Percentiles rank a stretch among this genome's conserved stretches.
These are phyloP conservation scores for Gallinago jamesoni DNA, from an alignment of 2,113 vertebrate species.

Conservation along the genomic window DNA sequence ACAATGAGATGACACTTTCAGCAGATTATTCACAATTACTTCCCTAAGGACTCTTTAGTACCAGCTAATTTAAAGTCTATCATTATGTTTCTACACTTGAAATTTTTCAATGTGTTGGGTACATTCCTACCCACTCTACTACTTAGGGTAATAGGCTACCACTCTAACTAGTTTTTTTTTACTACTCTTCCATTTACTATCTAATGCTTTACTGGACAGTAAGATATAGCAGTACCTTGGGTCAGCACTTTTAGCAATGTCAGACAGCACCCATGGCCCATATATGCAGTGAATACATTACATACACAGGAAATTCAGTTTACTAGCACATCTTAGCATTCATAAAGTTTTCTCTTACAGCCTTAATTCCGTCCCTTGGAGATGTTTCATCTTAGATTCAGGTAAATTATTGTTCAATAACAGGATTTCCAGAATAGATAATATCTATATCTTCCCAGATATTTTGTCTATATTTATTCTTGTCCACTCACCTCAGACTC, in stretches of 20 bases:
- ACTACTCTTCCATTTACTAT: not conserved
- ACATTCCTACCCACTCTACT: not conserved
- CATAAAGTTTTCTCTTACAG: not conserved
- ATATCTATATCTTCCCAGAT: not conserved
- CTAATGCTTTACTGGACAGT: not conserved
- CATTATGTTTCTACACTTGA: not conserved
- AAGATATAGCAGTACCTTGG: not conserved
- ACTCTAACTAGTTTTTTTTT: not conserved
- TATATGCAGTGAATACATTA: not conserved
- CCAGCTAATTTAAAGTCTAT: not conserved
- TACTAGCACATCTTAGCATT: not conserved
- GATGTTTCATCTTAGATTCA: not conserved
- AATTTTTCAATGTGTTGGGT: not conserved
- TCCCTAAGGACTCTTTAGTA: not conserved
- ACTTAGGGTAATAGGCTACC: not conserved
- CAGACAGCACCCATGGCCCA: not conserved
- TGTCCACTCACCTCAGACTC: not conserved
- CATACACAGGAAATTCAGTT: not conserved
- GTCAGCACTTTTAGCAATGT: not conserved
- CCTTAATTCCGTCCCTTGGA: not conserved
- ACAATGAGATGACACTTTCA: not conserved
- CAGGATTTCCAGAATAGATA: not conserved
- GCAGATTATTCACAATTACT: not conserved
- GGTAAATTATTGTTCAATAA: not conserved
- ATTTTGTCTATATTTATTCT: not conserved